These are phyloP conservation scores for Leptinotarsa juncta DNA, from an alignment of 2,888 invertebrate species.

Conservation along the genomic window DNA sequence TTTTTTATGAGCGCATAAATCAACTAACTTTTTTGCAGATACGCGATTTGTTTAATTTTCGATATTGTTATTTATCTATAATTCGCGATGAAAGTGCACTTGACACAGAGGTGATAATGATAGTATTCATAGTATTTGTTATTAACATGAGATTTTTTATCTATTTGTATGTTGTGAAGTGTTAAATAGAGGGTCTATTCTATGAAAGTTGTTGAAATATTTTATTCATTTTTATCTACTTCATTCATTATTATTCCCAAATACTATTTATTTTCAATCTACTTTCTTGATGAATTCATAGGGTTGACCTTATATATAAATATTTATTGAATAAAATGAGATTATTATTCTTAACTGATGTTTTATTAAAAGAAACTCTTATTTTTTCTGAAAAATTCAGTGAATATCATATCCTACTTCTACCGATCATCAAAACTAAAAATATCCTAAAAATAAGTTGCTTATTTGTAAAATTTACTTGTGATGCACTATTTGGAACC, in stretches of 20 bases:
- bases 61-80: constrained; percentile 6
- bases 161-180: neutral
- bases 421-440: too few species aligned
- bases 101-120: neutral
- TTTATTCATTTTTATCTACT: neutral
- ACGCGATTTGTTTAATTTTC: neutral
- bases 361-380: neutral
- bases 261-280: too few species aligned
- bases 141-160: constrained; percentile 13
- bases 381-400: too few species aligned
- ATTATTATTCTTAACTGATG: neutral
- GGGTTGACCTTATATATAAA: neutral
- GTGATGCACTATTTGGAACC: too few species aligned
- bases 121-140: constrained; percentile 3
- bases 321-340: constrained; percentile 16
- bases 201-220: neutral
- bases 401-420: neutral
- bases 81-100: constrained; percentile 1
- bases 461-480: too few species aligned
- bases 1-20: too few species aligned
- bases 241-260: neutral
- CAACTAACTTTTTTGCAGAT: too few species aligned
- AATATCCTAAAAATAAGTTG: neutral
- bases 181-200: neutral
- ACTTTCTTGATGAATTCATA: neutral